Evolutionary conservation across 2,888 invertebrate genomes (phyloP).

Genomic region (Folsomia manolachei): DNA sequence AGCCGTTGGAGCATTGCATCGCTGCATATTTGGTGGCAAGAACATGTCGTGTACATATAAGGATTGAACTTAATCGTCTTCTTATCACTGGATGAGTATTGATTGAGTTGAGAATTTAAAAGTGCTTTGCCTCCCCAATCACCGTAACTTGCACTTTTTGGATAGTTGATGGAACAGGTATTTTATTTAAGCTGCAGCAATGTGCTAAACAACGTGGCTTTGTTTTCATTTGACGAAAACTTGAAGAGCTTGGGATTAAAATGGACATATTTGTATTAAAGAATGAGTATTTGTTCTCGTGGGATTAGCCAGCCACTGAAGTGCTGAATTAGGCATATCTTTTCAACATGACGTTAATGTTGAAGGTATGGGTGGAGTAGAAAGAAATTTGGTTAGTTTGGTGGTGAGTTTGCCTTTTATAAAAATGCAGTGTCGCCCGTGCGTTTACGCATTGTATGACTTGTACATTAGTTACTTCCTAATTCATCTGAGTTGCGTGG

Average conservation of each 20-base stretch:
- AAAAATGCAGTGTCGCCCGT: neutral
- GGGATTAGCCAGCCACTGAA: no score
- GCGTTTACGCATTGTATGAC: neutral
- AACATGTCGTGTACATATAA: constrained; percentile 14
- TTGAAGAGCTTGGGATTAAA: neutral
- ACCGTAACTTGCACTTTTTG: no score
- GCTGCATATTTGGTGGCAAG: constrained; percentile 10
- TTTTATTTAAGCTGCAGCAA: no score
- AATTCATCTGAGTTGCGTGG: no score
- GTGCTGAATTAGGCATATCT: no score
- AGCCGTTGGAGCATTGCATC: neutral
- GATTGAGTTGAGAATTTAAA: constrained; percentile 9
- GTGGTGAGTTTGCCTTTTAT: neutral
- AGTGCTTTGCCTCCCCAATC: neutral
- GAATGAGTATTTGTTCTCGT: neutral
- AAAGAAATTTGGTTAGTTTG: no score
- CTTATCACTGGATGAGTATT: constrained; percentile 15
- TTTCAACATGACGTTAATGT: no score
- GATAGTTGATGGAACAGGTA: no score
- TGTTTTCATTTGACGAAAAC: neutral
- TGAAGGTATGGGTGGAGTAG: no score
- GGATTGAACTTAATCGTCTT: constrained; percentile 7
- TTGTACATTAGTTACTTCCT: no score
- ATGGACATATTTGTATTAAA: neutral
- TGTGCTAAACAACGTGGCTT: neutral